A percentile compares a stretch with the other conserved stretches of the same genome.
Conservation (phyloP, 2,113 vertebrate species). For the Chelonoidis abingdonii region DNA sequence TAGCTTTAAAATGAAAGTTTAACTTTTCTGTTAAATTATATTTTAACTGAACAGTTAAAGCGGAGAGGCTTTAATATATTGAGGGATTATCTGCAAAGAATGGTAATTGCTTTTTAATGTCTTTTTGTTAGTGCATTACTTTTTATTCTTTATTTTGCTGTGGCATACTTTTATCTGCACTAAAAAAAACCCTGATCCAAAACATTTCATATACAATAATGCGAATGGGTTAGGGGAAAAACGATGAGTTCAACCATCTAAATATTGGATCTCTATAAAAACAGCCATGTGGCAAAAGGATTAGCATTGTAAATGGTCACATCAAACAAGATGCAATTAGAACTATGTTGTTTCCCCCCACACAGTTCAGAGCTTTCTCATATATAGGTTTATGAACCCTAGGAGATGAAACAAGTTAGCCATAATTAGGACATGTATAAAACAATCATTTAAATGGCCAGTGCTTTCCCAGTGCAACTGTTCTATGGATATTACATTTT, state of each 20-base stretch:
- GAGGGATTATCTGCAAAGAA: conserved; percentile 1
- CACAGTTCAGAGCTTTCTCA: background rate
- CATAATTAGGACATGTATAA: background rate
- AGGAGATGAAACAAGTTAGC: background rate
- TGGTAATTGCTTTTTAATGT: background rate
- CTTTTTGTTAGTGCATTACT: background rate
- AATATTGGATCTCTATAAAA: background rate
- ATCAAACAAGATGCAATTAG: conserved; percentile 24
- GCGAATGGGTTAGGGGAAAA: background rate
- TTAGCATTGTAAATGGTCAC: background rate
- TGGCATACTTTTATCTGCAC: background rate
- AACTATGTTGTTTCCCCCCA: background rate
- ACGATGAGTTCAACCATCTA: background rate
- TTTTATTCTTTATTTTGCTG: background rate
- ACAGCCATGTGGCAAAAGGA: background rate
- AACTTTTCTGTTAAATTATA: background rate
- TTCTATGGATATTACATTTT: background rate
- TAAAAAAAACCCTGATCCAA: background rate
- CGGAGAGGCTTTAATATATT: background rate
- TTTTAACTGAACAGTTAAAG: conserved; percentile 19
- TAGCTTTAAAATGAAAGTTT: conserved; percentile 15
- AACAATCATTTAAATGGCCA: background rate
- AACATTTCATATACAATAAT: background rate
- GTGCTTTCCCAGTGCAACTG: background rate
- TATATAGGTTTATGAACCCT: background rate